phyloP scores from a whole-genome alignment of 2,113 vertebrate genomes.

The Tragelaphus imberbis region DNA sequence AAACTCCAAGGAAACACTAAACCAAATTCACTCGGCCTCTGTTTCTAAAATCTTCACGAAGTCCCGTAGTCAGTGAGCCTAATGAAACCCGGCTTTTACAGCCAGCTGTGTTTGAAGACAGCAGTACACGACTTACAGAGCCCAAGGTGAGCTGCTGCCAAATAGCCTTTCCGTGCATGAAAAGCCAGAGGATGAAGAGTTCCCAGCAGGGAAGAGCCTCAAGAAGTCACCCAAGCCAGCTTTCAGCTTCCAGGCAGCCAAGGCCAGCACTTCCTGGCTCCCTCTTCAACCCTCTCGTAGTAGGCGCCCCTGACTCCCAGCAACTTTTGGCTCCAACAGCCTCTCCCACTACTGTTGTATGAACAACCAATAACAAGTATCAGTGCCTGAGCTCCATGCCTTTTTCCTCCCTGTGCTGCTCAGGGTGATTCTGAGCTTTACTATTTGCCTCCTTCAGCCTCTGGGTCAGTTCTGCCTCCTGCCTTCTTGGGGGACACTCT shows the following conservation, averaged over 20 bases:
- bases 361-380: neutral
- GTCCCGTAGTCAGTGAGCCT: neutral
- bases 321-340: accelerated
- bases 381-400: no score
- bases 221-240: neutral
- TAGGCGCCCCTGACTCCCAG: neutral
- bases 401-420: neutral
- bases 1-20: conserved; percentile 28
- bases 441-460: neutral
- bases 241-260: neutral
- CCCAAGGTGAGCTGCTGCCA: neutral
- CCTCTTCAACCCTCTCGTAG: no score
- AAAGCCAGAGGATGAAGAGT: neutral
- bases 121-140: neutral
- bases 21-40: neutral
- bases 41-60: neutral
- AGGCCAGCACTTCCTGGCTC: accelerated
- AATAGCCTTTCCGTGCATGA: neutral
- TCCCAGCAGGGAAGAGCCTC: neutral
- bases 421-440: neutral
- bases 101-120: neutral
- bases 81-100: neutral
- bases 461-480: neutral
- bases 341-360: neutral
- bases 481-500: neutral